Evolutionary conservation across 2,113 vertebrate genomes (phyloP).

Genomic region (Columba janthina): DNA sequence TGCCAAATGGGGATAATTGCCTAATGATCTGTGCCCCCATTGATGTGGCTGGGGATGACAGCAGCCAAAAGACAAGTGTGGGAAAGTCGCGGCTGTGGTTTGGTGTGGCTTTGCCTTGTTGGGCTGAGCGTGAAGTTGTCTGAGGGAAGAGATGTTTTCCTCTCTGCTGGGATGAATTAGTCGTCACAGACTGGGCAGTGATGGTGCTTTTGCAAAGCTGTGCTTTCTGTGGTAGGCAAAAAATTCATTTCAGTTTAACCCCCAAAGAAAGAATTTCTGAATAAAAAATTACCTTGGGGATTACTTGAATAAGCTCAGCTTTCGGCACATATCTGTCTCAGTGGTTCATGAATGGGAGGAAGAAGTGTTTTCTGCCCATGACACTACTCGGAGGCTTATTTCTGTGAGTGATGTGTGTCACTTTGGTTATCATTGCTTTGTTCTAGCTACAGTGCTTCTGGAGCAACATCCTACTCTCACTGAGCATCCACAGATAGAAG

Average conservation of each 20-base stretch:
- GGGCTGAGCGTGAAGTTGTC: neutral
- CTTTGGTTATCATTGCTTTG: neutral
- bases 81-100: neutral
- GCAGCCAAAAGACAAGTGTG: neutral
- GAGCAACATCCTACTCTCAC: neutral
- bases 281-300: neutral
- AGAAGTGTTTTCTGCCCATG: neutral
- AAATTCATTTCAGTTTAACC: neutral
- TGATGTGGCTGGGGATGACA: neutral
- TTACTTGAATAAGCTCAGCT: neutral
- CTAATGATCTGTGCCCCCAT: neutral
- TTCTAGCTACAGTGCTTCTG: neutral
- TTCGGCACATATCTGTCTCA: neutral
- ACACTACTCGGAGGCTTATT: neutral
- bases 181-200: neutral
- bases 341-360: neutral
- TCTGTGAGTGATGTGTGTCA: neutral
- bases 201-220: neutral
- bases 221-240: neutral
- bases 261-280: neutral
- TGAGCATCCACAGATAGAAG: neutral
- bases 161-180: neutral
- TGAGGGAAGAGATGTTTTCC: neutral
- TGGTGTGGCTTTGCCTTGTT: rapidly evolving
- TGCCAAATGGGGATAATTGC: neutral